Evolutionary conservation across 2,888 invertebrate species (phyloP).

Genomic region (Gortyna flavago): DNA sequence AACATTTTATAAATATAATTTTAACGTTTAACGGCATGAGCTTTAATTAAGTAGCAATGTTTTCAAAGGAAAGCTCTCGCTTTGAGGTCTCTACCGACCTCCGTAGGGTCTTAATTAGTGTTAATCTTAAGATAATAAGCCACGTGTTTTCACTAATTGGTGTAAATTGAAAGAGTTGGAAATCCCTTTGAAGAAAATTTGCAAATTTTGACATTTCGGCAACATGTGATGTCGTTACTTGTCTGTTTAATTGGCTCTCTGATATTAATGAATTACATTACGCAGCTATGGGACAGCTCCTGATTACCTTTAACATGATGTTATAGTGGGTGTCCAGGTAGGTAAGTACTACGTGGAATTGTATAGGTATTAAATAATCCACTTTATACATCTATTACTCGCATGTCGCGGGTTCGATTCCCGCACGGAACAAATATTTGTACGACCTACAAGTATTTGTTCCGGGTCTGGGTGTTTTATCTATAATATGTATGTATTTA

Average conservation of each 20-base stretch:
- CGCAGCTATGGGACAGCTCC: constrained; percentile 9
- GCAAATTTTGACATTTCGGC: constrained; percentile 44
- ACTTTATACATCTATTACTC: neutral
- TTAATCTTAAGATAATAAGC: constrained; percentile 88
- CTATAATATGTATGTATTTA: no score
- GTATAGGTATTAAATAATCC: neutral
- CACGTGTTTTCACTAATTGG: constrained; percentile 85
- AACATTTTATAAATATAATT: constrained; percentile 67
- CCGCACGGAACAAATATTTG: no score
- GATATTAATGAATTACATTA: constrained; percentile 52
- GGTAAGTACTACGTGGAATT: neutral
- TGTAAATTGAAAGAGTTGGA: constrained; percentile 78
- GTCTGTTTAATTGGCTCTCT: constrained; percentile 55
- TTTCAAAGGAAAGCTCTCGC: constrained; percentile 82
- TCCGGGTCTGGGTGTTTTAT: no score
- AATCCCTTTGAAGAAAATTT: constrained; percentile 62
- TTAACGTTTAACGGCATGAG: constrained; percentile 62
- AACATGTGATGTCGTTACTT: constrained; percentile 41
- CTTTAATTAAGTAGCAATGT: constrained; percentile 83
- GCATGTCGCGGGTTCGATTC: no score
- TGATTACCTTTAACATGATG: constrained; percentile 15
- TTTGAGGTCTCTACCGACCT: constrained; percentile 80
- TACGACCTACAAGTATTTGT: no score
- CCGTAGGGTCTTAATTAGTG: constrained; percentile 85
- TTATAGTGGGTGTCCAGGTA: neutral